Evolutionary conservation across 2,113 vertebrate genomes (phyloP), one percentile per base, ranked within the genome.

Genomic region (Salvelinus alpinus): DNA sequence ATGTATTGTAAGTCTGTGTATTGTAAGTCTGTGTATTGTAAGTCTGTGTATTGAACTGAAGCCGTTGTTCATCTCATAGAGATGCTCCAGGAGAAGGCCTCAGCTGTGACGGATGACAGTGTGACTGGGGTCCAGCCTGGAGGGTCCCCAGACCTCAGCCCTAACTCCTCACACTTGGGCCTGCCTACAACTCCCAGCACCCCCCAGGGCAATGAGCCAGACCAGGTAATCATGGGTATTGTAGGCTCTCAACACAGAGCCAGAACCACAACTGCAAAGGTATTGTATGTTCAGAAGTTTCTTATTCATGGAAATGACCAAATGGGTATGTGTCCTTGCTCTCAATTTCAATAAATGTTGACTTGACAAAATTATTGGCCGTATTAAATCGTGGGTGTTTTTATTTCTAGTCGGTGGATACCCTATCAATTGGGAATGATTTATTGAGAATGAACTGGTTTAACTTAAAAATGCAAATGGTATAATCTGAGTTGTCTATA

Each of bases 21-120:
- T 34, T 44, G 38, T 44, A 44, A 9, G 14, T 54, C 9, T 54
- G 48, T 54, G 12, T 4, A 18, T 54, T 54, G 12, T 54, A 54
- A 54, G 51, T 54, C 51, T 54, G 51, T 54, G 51, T 54, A 54
- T 54, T 54, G 51, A 54, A 54, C 51, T 54, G 51, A 54, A 54
- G 13, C 12, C 3, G 5, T 18, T 54, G 51, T 18, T 54, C 5
- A 79, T 84, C 80, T 74, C 75, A 51, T 89, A 98, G 97, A 96
- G 92, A 99, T 99, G 97, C 97, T 99, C 90, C 97, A 99, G 92
- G 97, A 99, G 86, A 99, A 98, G 91, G 93, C 94, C 89, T 94
- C 95, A 90, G 92, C 94, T 85, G 96, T 95, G 91, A 94, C 92
- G 75, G 95, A 98, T 87, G 96, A 96, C 86, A 93, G 92, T 87